These are phyloP conservation scores for Drosophila seclusa DNA, from an alignment of 2,888 invertebrate species.

Conservation along the genomic window DNA sequence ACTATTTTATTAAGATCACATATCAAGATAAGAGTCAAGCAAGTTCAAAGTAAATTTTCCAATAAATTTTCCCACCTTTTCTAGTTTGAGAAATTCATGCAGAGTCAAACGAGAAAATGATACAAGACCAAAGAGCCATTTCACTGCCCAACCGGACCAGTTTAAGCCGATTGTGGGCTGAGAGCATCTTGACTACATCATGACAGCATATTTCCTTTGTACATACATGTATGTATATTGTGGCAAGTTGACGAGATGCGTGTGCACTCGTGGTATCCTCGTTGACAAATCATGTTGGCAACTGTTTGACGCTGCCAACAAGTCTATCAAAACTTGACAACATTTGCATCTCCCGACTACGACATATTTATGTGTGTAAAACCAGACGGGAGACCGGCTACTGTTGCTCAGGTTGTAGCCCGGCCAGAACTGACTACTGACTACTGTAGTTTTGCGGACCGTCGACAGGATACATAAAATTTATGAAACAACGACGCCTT, in stretches of 20 bases:
- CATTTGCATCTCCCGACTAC: conserved; percentile 63
- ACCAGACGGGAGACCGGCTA: conserved; percentile 36
- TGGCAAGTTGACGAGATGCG: conserved; percentile 24
- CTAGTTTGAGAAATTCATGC: neutral
- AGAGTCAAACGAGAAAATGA: neutral
- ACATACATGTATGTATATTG: neutral
- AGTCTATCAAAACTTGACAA: conserved; percentile 73
- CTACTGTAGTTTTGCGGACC: conserved; percentile 38
- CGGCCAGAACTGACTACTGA: neutral
- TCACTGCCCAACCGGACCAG: conserved; percentile 1
- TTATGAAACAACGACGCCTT: conserved; percentile 79
- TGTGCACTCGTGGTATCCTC: conserved; percentile 25
- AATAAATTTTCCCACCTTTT: neutral
- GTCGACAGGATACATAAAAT: conserved; percentile 75
- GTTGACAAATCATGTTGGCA: conserved; percentile 71
- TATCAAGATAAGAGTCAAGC: neutral
- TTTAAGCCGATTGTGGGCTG: neutral
- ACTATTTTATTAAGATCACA: neutral
- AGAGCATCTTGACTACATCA: neutral
- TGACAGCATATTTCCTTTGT: neutral
- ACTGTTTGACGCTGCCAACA: conserved; percentile 59
- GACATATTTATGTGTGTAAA: conserved; percentile 33
- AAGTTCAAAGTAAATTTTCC: neutral
- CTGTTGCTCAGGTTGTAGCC: conserved; percentile 13
- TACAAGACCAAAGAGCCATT: neutral